Base-by-base conservation (phyloP, 2,797 vertebrate genomes). In the Enteromius thamalakanensis region DNA sequence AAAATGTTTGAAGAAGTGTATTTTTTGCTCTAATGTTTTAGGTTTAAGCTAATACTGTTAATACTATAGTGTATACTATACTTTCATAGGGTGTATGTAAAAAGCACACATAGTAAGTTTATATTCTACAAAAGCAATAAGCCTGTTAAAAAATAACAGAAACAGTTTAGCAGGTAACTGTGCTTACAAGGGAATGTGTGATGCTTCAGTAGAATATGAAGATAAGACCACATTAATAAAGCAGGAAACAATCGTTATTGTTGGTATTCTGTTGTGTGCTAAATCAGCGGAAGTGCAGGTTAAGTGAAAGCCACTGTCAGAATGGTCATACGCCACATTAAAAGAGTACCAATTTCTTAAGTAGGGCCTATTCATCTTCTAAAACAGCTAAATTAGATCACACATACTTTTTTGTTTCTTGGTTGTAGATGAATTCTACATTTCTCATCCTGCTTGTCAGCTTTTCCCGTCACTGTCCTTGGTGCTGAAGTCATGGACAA, bases 401-500 rank as follows among this genome's bases (percentile, higher is more conserved):
- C 0, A 19, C 42, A 10, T 15, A 3, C 3, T 47, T n/a, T 32
- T 32, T 32, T 60, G 23, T 29, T 34, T 6, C 5, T 1, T 32
- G 37, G 37, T 19, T 23, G 32, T 6, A 55, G 64, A 23, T 58
- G 15, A 40, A 40, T 53, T 32, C 21, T 23, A 7, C 23, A 6
- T 7, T 1, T 42, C 29, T 49, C 6, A 23, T 17, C 11, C n/a
- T 55, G 60, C 1, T 4, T 64, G 69, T 21, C 55, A 67, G n/a
- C 19, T 40, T 49, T 53, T 21, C 60, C 4, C 9, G n/a, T 34
- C 80, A 53, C 80, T 82, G 80, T 82, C 80, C 80, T 75, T 82
- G 80, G 71, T 82, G 71, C 80, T 82, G 80, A 82, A 82, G 47
- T 68, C 10, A 40, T 21, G 45, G 71, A 74, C 32, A 23, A 49